phyloP scores from a whole-genome alignment of 2,797 vertebrate species.

The Notamacropus eugenii region DNA sequence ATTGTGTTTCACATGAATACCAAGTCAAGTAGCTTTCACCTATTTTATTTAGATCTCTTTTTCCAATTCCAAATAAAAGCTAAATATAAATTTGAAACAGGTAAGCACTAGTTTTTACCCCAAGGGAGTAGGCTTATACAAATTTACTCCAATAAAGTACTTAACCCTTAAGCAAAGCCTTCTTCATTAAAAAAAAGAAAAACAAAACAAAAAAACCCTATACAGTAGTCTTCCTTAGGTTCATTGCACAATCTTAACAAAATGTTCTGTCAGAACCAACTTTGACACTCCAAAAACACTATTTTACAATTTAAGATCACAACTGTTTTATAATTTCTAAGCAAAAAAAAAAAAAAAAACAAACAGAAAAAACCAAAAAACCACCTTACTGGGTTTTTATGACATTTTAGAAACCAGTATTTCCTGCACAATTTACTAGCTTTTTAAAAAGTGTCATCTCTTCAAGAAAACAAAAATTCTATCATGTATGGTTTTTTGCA shows the following conservation, averaged over 20 bases:
- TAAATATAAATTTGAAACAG: slow-evolving; percentile 91
- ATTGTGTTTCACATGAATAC: slow-evolving; percentile 70
- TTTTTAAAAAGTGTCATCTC: slow-evolving; percentile 83
- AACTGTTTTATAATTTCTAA: slow-evolving; percentile 83
- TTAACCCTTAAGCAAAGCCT: slow-evolving; percentile 88
- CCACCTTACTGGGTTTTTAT: slow-evolving; percentile 80
- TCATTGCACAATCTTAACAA: slow-evolving; percentile 88
- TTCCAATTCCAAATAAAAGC: slow-evolving; percentile 92
- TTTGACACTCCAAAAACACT: slow-evolving; percentile 84
- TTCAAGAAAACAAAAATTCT: slow-evolving; percentile 74
- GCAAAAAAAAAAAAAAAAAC: slow-evolving; percentile 64
- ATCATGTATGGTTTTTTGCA: slow-evolving; percentile 88
- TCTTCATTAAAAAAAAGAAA: slow-evolving; percentile 82
- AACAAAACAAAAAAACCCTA: slow-evolving; percentile 82
- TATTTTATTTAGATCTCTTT: slow-evolving; percentile 91
- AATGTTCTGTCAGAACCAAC: slow-evolving; percentile 85
- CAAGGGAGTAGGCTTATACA: slow-evolving; percentile 91
- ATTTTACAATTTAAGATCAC: slow-evolving; percentile 83
- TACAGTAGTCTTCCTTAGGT: slow-evolving; percentile 90
- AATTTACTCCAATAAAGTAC: slow-evolving; percentile 90
- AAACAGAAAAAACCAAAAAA: slow-evolving; percentile 50
- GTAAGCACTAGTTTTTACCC: slow-evolving; percentile 90
- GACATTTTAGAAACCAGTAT: slow-evolving; percentile 87
- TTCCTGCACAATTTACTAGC: slow-evolving; percentile 86
- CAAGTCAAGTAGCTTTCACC: slow-evolving; percentile 82